Percentiles rank a stretch among this genome's conserved stretches.
Conservation (phyloP, 2,888 invertebrate species). For the Cabera pusaria region DNA sequence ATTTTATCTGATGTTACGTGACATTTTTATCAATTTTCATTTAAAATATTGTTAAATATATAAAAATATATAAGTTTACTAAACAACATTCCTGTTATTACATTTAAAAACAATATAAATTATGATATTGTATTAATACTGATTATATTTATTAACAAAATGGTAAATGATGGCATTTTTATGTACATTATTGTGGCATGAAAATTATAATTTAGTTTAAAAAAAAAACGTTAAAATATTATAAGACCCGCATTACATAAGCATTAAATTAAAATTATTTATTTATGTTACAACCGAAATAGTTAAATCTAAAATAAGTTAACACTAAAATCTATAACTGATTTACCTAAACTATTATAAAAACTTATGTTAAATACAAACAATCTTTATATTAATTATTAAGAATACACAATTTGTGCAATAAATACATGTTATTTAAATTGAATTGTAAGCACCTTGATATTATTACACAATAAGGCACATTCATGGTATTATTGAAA, state of each 20-base stretch:
- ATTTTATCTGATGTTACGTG: no score
- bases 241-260: constrained; percentile 73
- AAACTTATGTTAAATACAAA: constrained; percentile 19
- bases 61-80: constrained; percentile 8
- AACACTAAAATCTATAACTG: constrained; percentile 49
- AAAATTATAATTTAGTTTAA: constrained; percentile 50
- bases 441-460: constrained; percentile 30
- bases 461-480: constrained; percentile 32
- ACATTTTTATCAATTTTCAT: no score
- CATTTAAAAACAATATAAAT: constrained; percentile 59
- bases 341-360: constrained; percentile 24
- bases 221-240: constrained; percentile 44
- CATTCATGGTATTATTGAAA: constrained; percentile 18
- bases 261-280: constrained; percentile 38
- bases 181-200: constrained; percentile 70
- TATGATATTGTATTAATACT: constrained; percentile 78
- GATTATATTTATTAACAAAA: constrained; percentile 72
- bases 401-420: constrained; percentile 12
- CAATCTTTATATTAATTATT: constrained; percentile 1
- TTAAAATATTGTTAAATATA: no score
- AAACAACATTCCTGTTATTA: constrained; percentile 20
- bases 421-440: constrained; percentile 30
- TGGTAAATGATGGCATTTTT: constrained; percentile 69
- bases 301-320: constrained; percentile 54
- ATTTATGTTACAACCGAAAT: constrained; percentile 60